phyloP scores from a whole-genome alignment of 2,113 vertebrate species.

The Sebastes fasciatus region DNA sequence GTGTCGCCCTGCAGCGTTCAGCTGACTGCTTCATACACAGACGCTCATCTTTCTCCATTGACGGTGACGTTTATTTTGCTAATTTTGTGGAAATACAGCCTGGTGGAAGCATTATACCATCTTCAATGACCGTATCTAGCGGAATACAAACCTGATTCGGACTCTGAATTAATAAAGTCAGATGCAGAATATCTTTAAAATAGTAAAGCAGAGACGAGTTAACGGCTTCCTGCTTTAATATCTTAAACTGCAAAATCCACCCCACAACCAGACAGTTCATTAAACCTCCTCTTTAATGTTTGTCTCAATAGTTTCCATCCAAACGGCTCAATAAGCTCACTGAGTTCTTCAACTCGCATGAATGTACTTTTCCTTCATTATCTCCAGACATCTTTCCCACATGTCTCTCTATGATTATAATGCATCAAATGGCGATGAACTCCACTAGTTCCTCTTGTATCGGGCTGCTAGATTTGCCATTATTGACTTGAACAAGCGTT shows the following conservation, averaged over 20 bases:
- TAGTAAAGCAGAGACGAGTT: neutral
- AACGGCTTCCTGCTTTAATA: neutral
- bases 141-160: neutral
- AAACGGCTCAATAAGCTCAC: constrained; percentile 27
- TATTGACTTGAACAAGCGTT: constrained; percentile 8
- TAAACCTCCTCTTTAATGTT: constrained; percentile 1
- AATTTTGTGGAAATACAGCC: neutral
- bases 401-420: neutral
- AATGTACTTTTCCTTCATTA: constrained; percentile 8
- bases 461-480: neutral
- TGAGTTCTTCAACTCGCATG: constrained; percentile 7
- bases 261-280: neutral
- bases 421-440: neutral
- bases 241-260: neutral
- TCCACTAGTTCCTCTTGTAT: neutral
- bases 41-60: neutral
- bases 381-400: neutral
- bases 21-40: neutral
- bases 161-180: neutral
- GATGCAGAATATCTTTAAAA: neutral
- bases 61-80: neutral
- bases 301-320: constrained; percentile 20
- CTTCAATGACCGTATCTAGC: neutral
- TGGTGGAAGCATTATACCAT: neutral
- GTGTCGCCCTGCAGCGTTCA: neutral